Conservation (phyloP, 2,888 invertebrate genomes). For the Ophioninae sp. region DNA sequence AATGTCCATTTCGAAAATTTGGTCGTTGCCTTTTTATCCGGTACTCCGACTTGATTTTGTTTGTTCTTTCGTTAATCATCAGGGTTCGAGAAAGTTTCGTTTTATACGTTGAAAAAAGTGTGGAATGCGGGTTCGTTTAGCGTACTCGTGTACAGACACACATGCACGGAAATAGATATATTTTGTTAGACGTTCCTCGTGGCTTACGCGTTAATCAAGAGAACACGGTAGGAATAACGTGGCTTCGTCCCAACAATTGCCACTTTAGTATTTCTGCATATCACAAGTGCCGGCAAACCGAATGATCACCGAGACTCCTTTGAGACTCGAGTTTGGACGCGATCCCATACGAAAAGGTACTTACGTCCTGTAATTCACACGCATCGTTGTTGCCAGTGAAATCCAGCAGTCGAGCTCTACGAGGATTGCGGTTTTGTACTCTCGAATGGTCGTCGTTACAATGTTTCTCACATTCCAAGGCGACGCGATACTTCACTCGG, state of each 20-base stretch:
- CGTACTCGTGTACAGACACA: neutral
- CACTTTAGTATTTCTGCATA: slow-evolving; percentile 43
- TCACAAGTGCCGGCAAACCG: slow-evolving; percentile 3
- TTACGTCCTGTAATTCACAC: slow-evolving; percentile 16
- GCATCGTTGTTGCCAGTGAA: slow-evolving; percentile 9
- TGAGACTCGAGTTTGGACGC: slow-evolving; percentile 3
- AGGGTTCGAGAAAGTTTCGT: slow-evolving; percentile 8
- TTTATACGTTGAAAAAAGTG: neutral
- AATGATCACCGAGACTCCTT: slow-evolving; percentile 19
- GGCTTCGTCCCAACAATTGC: slow-evolving; percentile 41
- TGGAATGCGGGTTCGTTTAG: slow-evolving; percentile 11
- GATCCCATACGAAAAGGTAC: slow-evolving; percentile 14
- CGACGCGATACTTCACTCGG: neutral
- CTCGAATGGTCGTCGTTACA: neutral
- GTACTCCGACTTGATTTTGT: neutral
- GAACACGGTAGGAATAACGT: slow-evolving; percentile 27
- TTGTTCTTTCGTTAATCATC: neutral
- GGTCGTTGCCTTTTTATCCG: neutral
- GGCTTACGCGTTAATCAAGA: neutral
- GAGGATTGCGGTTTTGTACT: slow-evolving; percentile 26
- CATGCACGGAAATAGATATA: neutral
- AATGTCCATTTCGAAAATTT: neutral
- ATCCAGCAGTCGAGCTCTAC: neutral
- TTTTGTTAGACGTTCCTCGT: neutral
- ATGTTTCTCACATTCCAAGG: slow-evolving; percentile 7